These are phyloP conservation scores for Theretra japonica DNA, from an alignment of 2,888 invertebrate species.

Conservation along the genomic window DNA sequence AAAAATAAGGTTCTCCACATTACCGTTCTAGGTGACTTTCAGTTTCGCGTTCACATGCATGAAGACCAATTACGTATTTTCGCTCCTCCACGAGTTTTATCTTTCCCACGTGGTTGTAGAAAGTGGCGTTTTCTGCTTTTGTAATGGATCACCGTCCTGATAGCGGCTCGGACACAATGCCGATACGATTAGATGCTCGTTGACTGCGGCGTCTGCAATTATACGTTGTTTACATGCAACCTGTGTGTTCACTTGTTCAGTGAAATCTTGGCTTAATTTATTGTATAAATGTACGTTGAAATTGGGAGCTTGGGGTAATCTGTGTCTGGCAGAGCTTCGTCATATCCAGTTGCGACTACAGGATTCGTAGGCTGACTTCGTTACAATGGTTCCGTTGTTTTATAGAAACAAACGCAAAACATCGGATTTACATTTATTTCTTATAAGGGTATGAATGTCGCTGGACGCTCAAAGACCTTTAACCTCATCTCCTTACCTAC, in stretches of 20 bases:
- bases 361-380: too few relatives aligned
- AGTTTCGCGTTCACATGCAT: slow-evolving; percentile 41
- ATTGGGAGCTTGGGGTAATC: not conserved
- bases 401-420: too few relatives aligned
- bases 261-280: slow-evolving; percentile 31
- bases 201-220: slow-evolving; percentile 43
- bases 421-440: too few relatives aligned
- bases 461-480: too few relatives aligned
- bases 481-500: too few relatives aligned
- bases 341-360: too few relatives aligned
- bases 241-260: slow-evolving; percentile 15
- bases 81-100: slow-evolving; percentile 23
- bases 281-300: not conserved
- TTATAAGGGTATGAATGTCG: too few relatives aligned
- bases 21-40: slow-evolving; percentile 33
- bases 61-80: slow-evolving; percentile 35
- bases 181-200: slow-evolving; percentile 48
- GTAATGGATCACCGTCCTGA: slow-evolving; percentile 23
- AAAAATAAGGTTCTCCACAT: not conserved
- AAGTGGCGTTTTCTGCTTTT: slow-evolving; percentile 43
- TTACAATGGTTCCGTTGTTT: too few relatives aligned
- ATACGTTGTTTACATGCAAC: slow-evolving; percentile 32
- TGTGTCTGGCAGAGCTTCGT: not conserved
- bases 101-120: slow-evolving; percentile 53
- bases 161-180: slow-evolving; percentile 39